phyloP scores from a whole-genome alignment of 2,888 invertebrate species.

The Dastarcus helophoroides region DNA sequence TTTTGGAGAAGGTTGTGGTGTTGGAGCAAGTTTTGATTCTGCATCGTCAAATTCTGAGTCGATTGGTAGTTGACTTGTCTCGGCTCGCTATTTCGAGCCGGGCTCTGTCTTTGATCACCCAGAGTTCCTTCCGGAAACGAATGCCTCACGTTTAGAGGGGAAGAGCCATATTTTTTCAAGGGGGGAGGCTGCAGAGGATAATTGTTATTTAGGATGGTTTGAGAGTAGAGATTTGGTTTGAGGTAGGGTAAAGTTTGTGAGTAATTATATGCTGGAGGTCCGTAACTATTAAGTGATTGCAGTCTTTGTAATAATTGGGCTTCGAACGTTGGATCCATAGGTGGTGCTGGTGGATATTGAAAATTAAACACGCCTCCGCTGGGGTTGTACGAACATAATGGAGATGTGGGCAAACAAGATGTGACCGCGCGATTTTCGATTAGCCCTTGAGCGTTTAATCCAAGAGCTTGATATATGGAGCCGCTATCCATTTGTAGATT shows the following conservation, averaged over 20 bases:
- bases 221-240: conserved; percentile 13
- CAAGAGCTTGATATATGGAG: conserved; percentile 26
- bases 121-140: conserved; percentile 22
- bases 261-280: conserved; percentile 26
- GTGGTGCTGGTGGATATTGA: conserved; percentile 21
- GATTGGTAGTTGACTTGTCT: conserved; percentile 18
- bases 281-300: conserved; percentile 40
- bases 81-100: conserved; percentile 27
- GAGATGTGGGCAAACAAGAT: conserved; percentile 31
- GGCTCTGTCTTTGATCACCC: conserved; percentile 23
- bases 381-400: conserved; percentile 28
- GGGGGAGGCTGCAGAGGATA: conserved; percentile 32
- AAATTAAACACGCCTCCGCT: conserved; percentile 28
- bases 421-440: conserved; percentile 33
- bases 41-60: conserved; percentile 12
- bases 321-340: conserved; percentile 29
- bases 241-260: conserved; percentile 24
- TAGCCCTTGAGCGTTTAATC: conserved; percentile 27
- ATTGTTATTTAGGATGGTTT: conserved; percentile 25
- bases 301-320: conserved; percentile 42
- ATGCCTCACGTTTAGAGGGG: conserved; percentile 28
- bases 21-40: conserved; percentile 13
- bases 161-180: conserved; percentile 29
- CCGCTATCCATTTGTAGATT: conserved; percentile 25
- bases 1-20: conserved; percentile 32